Evolutionary conservation across 2,797 vertebrate species (phyloP).

Genomic region (Neosilurus hyrtlii): DNA sequence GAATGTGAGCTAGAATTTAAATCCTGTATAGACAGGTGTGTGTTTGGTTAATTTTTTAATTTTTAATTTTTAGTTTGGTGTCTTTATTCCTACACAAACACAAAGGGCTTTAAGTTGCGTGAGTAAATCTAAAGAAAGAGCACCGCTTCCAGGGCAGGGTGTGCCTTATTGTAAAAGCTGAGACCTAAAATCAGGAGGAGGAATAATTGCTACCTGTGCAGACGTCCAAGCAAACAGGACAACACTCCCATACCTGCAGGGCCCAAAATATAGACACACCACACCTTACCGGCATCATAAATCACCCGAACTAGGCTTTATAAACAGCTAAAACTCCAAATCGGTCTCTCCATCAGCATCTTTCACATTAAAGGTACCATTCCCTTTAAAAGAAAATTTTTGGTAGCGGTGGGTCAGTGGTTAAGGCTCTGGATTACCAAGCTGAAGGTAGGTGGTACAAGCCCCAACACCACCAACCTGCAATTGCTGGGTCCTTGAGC

Average conservation of each 20-base stretch:
- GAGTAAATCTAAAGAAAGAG: slow-evolving; percentile 9
- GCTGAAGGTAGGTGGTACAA: too few species aligned
- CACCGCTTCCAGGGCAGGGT: slow-evolving; percentile 52
- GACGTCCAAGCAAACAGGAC: slow-evolving; percentile 8
- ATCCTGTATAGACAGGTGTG: not conserved
- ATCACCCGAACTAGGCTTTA: not conserved
- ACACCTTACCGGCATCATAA: not conserved
- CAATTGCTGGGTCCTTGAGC: too few species aligned
- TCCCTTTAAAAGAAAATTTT: not conserved
- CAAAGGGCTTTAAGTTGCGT: not conserved
- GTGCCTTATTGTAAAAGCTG: slow-evolving; percentile 56
- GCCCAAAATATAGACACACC: slow-evolving; percentile 1
- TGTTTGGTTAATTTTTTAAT: too few species aligned
- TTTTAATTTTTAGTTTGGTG: not conserved
- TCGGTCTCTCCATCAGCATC: not conserved
- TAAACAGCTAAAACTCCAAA: not conserved
- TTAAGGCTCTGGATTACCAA: too few species aligned
- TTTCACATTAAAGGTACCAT: not conserved
- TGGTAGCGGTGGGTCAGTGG: too few species aligned
- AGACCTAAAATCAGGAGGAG: slow-evolving; percentile 56
- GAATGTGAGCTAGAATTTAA: not conserved
- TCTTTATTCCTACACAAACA: not conserved
- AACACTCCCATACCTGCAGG: slow-evolving; percentile 29
- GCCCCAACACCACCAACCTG: too few species aligned
- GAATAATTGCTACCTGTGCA: slow-evolving; percentile 57